phyloP scores from a whole-genome alignment of 2,797 vertebrate genomes.

The Xenentodon cancila region DNA sequence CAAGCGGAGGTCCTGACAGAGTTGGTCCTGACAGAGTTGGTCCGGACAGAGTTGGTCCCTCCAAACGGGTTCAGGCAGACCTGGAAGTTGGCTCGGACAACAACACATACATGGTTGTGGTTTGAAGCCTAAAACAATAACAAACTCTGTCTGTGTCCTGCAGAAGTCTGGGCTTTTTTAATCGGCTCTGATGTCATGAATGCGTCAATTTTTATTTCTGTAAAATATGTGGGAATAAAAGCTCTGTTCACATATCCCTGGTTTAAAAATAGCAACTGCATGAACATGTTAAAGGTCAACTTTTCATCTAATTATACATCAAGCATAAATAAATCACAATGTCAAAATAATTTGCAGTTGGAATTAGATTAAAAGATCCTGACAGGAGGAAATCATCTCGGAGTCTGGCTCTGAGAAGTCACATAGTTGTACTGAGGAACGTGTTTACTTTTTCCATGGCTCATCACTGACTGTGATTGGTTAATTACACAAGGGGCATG shows the following conservation, averaged over 20 bases:
- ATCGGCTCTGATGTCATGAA: constrained; percentile 3
- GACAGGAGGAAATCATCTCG: constrained; percentile 47
- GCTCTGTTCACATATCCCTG: constrained; percentile 6
- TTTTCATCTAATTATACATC: constrained; percentile 47
- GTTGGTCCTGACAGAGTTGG: too few relatives aligned
- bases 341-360: constrained; percentile 39
- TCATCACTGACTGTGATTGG: constrained; percentile 68
- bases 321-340: constrained; percentile 38
- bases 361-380: constrained; percentile 39
- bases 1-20: too few relatives aligned
- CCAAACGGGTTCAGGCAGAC: too few relatives aligned
- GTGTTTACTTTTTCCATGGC: constrained; percentile 70
- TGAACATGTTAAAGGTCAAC: constrained; percentile 38
- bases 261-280: constrained; percentile 51
- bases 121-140: not conserved
- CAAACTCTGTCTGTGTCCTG: not conserved
- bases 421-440: constrained; percentile 30
- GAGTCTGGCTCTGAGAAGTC: constrained; percentile 32
- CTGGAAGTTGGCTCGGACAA: not conserved
- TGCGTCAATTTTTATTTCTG: constrained; percentile 18
- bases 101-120: not conserved
- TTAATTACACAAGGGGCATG: constrained; percentile 59
- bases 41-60: too few relatives aligned
- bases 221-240: constrained; percentile 17
- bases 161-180: not conserved